A percentile compares a stretch with the other conserved stretches of the same genome.
Conservation (phyloP, 2,113 vertebrate species). For the Brachyistius frenatus region DNA sequence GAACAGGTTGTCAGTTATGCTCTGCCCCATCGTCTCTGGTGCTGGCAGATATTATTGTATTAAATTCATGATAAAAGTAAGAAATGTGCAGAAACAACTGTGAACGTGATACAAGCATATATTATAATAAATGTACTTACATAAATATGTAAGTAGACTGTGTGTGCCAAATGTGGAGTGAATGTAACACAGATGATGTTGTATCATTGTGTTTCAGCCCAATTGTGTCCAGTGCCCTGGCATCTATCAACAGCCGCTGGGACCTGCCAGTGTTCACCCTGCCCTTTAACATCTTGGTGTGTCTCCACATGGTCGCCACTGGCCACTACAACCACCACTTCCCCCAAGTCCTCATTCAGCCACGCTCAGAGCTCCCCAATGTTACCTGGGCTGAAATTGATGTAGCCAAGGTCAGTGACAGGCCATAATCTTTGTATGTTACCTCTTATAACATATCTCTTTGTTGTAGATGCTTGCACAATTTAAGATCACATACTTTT, state of each 20-base stretch:
- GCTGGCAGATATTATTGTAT: no score
- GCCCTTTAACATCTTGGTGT: conserved; percentile 94
- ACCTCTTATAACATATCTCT: no score
- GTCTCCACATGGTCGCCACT: conserved; percentile 90
- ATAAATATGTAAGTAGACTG: background rate
- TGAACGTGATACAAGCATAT: no score
- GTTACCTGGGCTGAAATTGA: conserved; percentile 90
- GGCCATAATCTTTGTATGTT: background rate
- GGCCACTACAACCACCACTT: conserved; percentile 92
- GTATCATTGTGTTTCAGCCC: conserved; percentile 84
- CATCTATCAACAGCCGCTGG: conserved; percentile 91
- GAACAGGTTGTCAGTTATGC: no score
- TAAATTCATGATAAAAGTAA: no score
- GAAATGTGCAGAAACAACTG: background rate
- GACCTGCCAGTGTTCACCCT: conserved; percentile 94
- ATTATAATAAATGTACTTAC: no score
- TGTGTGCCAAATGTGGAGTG: background rate
- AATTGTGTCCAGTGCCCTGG: conserved; percentile 90
- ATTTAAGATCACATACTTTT: background rate
- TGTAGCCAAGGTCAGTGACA: conserved; percentile 78
- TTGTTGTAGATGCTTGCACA: no score
- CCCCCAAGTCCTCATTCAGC: conserved; percentile 84
- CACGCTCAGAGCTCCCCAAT: conserved; percentile 84
- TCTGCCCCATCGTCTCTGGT: no score
- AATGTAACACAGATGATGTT: background rate